Conservation (phyloP, 2,113 vertebrate genomes). For the Chloropsis hardwickii region DNA sequence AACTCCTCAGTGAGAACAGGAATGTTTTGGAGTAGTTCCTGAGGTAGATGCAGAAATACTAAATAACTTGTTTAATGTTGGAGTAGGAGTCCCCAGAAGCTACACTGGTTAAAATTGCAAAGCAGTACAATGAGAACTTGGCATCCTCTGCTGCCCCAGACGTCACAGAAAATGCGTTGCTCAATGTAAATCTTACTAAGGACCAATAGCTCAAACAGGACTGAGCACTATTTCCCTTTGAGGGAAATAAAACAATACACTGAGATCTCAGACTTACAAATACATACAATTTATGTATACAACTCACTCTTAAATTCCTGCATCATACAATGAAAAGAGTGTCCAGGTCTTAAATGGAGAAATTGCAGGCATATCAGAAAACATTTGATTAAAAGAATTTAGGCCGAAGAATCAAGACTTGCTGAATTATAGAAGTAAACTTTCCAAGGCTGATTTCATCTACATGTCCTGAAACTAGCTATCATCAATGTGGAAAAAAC, state of each 20-base stretch:
- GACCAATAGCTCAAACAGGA: neutral
- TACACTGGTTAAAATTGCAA: neutral
- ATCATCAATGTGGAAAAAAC: neutral
- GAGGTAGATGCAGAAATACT: neutral
- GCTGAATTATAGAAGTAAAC: neutral
- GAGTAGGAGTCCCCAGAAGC: neutral
- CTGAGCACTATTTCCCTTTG: neutral
- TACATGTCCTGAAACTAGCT: neutral
- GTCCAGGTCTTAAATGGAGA: neutral
- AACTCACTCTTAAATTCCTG: neutral
- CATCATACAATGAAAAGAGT: neutral
- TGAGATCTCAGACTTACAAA: neutral
- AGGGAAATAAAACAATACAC: neutral
- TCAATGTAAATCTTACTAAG: neutral
- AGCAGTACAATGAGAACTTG: neutral
- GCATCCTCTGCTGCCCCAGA: neutral
- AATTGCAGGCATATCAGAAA: neutral
- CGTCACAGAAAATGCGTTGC: neutral
- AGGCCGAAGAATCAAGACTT: neutral
- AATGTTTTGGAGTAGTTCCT: neutral
- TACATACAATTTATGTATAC: neutral
- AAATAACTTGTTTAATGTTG: neutral
- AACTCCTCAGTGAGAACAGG: neutral
- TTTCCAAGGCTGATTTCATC: neutral
- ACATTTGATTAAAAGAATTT: neutral